Evolutionary conservation across 2,113 vertebrate species (phyloP).

Genomic region (Lepidothrix coronata): DNA sequence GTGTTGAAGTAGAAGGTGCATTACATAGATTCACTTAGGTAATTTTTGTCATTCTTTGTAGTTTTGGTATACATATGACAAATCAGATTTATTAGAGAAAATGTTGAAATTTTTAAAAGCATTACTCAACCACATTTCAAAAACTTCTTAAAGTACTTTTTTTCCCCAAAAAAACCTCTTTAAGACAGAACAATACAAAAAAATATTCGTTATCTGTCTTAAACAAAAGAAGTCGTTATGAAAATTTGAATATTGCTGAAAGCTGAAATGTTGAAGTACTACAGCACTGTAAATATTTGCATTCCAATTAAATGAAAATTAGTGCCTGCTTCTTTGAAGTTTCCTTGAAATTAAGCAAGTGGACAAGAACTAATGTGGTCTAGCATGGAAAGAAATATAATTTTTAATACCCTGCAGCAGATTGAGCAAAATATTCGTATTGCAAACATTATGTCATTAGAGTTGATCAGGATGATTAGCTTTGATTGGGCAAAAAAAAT

Average conservation of each 20-base stretch:
- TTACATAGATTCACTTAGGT: background rate
- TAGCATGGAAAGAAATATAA: conserved; percentile 7
- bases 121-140: background rate
- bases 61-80: background rate
- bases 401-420: background rate
- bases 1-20: background rate
- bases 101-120: background rate
- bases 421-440: conserved; percentile 30
- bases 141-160: background rate
- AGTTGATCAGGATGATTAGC: conserved; percentile 30
- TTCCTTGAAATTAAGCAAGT: conserved; percentile 42
- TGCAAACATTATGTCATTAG: conserved; percentile 33
- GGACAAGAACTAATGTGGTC: conserved; percentile 30
- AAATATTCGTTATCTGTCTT: background rate
- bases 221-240: background rate
- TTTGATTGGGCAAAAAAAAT: conserved; percentile 43
- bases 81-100: background rate
- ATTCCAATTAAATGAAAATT: conserved; percentile 29
- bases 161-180: background rate
- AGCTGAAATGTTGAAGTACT: background rate
- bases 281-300: background rate
- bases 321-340: background rate
- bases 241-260: background rate
- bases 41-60: background rate
- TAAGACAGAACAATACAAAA: background rate